These are phyloP conservation scores for Cyprinella venusta DNA, from an alignment of 2,797 vertebrate species.

Conservation along the genomic window DNA sequence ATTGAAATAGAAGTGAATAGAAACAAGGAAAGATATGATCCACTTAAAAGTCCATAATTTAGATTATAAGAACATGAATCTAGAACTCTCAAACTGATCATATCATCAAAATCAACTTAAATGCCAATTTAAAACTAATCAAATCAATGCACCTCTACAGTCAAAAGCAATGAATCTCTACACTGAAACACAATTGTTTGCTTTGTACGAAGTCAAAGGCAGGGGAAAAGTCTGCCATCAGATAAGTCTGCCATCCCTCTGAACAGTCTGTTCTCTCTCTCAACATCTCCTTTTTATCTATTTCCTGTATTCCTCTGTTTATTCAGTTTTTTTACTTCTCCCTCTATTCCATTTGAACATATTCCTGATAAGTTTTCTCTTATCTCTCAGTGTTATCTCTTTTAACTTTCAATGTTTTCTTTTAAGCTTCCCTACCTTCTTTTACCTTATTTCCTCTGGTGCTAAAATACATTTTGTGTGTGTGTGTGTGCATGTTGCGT, in stretches of 20 bases:
- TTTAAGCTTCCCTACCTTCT: neutral
- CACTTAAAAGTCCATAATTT: neutral
- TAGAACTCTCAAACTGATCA: neutral
- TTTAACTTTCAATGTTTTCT: conserved; percentile 4
- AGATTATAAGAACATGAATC: neutral
- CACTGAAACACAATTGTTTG: neutral
- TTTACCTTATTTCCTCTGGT: neutral
- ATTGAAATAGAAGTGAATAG: neutral
- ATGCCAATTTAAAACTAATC: neutral
- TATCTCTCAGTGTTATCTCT: neutral
- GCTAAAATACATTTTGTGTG: neutral
- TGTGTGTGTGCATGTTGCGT: conserved; percentile 58
- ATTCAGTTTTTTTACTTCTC: neutral
- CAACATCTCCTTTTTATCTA: neutral
- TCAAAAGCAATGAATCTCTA: neutral
- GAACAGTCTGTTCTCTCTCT: conserved; percentile 10
- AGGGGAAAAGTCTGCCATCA: neutral
- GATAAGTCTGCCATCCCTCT: conserved; percentile 6
- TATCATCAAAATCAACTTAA: neutral
- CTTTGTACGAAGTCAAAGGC: neutral
- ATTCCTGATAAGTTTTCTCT: conserved; percentile 26
- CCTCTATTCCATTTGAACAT: conserved; percentile 11
- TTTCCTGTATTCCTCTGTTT: conserved; percentile 12
- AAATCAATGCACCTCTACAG: neutral
- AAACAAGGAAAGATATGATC: neutral